Evolutionary conservation across 1,140 invertebrate species (phyloP).

Genomic region (Aphelenchoides fujianensis): DNA sequence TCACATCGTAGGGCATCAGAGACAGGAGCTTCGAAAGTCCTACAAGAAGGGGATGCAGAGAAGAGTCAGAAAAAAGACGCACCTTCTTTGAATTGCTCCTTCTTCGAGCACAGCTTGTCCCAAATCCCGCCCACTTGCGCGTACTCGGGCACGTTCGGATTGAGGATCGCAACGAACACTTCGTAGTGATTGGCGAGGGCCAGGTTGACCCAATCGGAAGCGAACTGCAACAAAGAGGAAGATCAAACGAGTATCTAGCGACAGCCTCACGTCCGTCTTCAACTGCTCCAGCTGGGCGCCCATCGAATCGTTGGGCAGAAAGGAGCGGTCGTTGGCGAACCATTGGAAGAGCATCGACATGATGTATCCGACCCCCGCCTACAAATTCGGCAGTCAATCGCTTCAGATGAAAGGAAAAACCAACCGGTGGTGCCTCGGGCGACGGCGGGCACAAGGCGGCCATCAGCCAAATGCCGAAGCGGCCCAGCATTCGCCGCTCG

Average conservation of each 20-base stretch:
- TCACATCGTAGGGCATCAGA: slow-evolving; percentile 92
- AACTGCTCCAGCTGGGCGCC: slow-evolving; percentile 82
- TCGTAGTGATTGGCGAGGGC: slow-evolving; percentile 81
- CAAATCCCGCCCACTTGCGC: slow-evolving; percentile 87
- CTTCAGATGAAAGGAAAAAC: slow-evolving; percentile 14
- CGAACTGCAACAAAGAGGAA: slow-evolving; percentile 67
- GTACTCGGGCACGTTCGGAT: slow-evolving; percentile 82
- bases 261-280: slow-evolving; percentile 74
- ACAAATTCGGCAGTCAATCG: slow-evolving; percentile 42
- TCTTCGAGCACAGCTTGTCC: slow-evolving; percentile 77
- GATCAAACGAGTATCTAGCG: slow-evolving; percentile 12
- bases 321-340: slow-evolving; percentile 95
- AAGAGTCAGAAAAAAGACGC: no score
- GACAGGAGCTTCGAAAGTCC: slow-evolving; percentile 74
- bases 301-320: slow-evolving; percentile 81
- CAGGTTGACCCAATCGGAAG: slow-evolving; percentile 83
- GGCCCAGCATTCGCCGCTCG: slow-evolving; percentile 82
- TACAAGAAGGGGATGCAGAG: no score
- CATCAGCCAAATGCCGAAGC: slow-evolving; percentile 93
- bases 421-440: slow-evolving; percentile 70
- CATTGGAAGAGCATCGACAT: slow-evolving; percentile 95
- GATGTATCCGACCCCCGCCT: slow-evolving; percentile 82
- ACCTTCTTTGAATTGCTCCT: slow-evolving; percentile 87
- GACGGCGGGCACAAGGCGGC: slow-evolving; percentile 86
- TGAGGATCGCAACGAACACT: slow-evolving; percentile 78